Base-by-base conservation (phyloP, 2,888 invertebrate species). In the Macrosiphum euphorbiae region DNA sequence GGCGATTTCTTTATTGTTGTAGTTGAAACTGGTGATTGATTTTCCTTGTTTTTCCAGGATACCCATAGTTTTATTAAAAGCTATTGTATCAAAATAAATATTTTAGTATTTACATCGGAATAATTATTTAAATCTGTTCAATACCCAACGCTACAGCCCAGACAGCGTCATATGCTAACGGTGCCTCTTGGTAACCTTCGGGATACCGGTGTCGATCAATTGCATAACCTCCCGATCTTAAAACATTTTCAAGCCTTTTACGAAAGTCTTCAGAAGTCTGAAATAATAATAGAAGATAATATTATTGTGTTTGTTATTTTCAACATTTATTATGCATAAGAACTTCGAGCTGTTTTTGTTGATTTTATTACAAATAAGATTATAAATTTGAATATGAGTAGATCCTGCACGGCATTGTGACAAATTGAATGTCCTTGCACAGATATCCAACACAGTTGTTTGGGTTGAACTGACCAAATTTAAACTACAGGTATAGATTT, bases 131-230 rank as follows among this genome's bases (percentile, higher is more conserved):
- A 20, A 35, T 88, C 41, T 52, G 13, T 84, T 84, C 3, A n/a
- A 95, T 96, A 98, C 98, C 99, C 95, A 99, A 96, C 84, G 99
- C 99, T 61, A 99, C 98, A 85, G 99, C 99, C 99, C 99, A 99
- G 90, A 99, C 98, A 24, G 99, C 99, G 96, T 99, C 99, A 96
- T 99, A 99, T 88, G 99, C 99, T 94, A 99, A 96, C 0, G 99
- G 99, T 16, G 99, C 99, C 96, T 99, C 99, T 95, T 98, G 98
- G 96, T 99, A 99, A 26, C 99, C 99, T 96, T 98, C 98, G 7
- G 98, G 98, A 96, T 97, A 98, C 95, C 98, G 97, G 95, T 98
- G 97, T 94, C 98, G 97, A 95, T 98, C 98, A 95, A 98, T 98
- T 95, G 98, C 98, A 96, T 98, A 98, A 61, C 98, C 98, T 94